A percentile compares a stretch with the other conserved stretches of the same genome.
These are phyloP conservation scores for Melanotaenia boesemani DNA, from an alignment of 2,797 vertebrate species.

Conservation along the genomic window DNA sequence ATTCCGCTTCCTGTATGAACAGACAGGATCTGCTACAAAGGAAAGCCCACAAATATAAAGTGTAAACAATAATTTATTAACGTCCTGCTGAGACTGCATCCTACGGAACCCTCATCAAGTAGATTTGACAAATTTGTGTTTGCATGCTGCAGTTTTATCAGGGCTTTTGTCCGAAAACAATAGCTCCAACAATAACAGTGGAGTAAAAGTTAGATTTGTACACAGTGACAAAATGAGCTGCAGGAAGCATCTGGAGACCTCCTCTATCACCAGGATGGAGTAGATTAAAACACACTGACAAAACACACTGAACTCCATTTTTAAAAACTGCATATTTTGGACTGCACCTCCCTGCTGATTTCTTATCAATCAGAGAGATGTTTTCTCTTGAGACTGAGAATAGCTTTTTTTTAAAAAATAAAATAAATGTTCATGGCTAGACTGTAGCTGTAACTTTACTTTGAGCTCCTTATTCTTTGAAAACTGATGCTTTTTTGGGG, in stretches of 20 bases:
- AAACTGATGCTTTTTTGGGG: background rate
- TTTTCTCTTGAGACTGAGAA: conserved; percentile 28
- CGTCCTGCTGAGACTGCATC: conserved; percentile 25
- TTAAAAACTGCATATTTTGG: conserved; percentile 32
- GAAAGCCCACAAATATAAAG: conserved; percentile 42
- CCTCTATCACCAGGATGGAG: conserved; percentile 67
- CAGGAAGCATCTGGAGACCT: conserved; percentile 81
- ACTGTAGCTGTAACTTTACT: background rate
- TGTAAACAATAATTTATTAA: conserved; percentile 54
- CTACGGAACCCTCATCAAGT: conserved; percentile 30
- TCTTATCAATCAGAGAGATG: conserved; percentile 26
- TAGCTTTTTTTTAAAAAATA: background rate
- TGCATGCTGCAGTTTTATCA: conserved; percentile 46
- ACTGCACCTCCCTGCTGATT: conserved; percentile 27
- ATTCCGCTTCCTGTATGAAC: conserved; percentile 55
- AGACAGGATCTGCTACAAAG: conserved; percentile 31
- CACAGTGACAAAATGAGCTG: conserved; percentile 59
- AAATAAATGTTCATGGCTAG: background rate
- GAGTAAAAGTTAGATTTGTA: conserved; percentile 50
- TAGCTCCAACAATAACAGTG: conserved; percentile 61
- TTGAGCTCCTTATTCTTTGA: background rate
- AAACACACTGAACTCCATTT: conserved; percentile 19
- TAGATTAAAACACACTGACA: conserved; percentile 46
- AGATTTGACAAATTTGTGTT: conserved; percentile 45
- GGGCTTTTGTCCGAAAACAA: conserved; percentile 63